Conservation (phyloP, 2,888 invertebrate genomes). For the Amphipyra berbera region DNA sequence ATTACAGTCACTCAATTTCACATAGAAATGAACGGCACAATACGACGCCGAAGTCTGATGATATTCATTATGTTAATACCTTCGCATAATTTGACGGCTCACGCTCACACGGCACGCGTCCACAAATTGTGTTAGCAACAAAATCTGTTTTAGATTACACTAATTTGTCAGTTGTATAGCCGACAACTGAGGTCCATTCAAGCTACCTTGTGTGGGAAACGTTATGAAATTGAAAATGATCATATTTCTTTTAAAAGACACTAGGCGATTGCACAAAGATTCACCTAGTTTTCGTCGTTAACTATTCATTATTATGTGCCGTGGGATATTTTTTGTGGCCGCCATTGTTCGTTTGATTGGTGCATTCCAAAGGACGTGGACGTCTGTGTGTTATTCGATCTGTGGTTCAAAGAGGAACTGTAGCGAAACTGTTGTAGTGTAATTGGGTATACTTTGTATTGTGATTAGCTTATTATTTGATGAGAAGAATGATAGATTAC, state of each 20-base stretch:
- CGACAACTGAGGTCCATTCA: conserved; percentile 79
- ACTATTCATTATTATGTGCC: conserved; percentile 89
- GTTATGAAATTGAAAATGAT: conserved; percentile 90
- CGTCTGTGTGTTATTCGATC: conserved; percentile 62
- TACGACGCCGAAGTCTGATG: conserved; percentile 53
- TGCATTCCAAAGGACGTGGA: conserved; percentile 82
- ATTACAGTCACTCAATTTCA: conserved; percentile 57
- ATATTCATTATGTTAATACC: conserved; percentile 73
- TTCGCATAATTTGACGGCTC: conserved; percentile 74
- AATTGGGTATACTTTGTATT: conserved; percentile 36
- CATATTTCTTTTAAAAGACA: conserved; percentile 90
- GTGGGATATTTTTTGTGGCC: conserved; percentile 85
- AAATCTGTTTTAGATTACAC: conserved; percentile 88
- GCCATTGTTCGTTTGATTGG: conserved; percentile 86
- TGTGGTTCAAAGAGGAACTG: conserved; percentile 28
- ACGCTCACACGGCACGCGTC: conserved; percentile 74
- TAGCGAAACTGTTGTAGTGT: conserved; percentile 31
- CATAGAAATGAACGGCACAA: conserved; percentile 50
- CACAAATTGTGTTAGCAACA: conserved; percentile 69
- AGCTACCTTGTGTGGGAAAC: conserved; percentile 84
- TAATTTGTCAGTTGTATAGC: conserved; percentile 80
- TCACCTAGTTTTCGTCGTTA: conserved; percentile 90
- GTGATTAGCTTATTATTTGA: conserved; percentile 46
- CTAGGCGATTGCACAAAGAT: conserved; percentile 88
- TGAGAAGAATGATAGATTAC: conserved; percentile 19